Percentiles rank a stretch among this genome's conserved stretches.
These are phyloP conservation scores for Nematostella vectensis DNA, from an alignment of 92 coral and sea anemone genomes.

Conservation along the genomic window DNA sequence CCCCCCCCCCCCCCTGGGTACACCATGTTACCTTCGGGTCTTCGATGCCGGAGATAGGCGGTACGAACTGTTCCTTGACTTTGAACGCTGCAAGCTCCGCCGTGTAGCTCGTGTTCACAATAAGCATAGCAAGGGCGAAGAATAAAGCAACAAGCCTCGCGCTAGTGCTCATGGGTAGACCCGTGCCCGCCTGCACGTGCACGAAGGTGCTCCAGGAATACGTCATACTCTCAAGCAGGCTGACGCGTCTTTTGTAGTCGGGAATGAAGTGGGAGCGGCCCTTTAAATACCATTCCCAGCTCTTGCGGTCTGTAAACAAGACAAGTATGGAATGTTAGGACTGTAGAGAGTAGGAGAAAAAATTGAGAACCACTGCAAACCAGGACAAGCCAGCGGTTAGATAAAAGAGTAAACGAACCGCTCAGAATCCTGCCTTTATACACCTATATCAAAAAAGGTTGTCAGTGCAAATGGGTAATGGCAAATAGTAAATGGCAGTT, in stretches of 20 bases:
- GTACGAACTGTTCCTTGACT: conserved; percentile 54
- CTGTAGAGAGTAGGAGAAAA: too few relatives aligned
- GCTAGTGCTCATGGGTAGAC: conserved; percentile 59
- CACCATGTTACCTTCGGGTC: conserved; percentile 78
- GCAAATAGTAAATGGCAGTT: too few relatives aligned
- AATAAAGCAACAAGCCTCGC: conserved; percentile 58
- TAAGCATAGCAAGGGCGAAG: conserved; percentile 71
- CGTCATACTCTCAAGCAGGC: conserved; percentile 52
- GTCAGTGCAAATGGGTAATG: too few relatives aligned
- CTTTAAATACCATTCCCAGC: conserved; percentile 20
- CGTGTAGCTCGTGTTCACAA: conserved; percentile 68
- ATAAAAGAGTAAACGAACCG: too few relatives aligned
- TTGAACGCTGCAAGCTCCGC: conserved; percentile 79
- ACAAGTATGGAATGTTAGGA: too few relatives aligned
- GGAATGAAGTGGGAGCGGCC: conserved; percentile 2
- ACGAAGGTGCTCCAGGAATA: conserved; percentile 65
- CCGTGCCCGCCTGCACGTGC: conserved; percentile 39
- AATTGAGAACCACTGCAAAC: too few relatives aligned
- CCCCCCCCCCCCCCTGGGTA: too few relatives aligned
- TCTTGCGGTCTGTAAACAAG: not conserved
- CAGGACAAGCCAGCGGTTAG: too few relatives aligned
- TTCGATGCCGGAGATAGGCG: conserved; percentile 56
- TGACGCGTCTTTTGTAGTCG: conserved; percentile 8
- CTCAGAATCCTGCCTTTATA: conserved; percentile 42
- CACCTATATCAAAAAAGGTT: too few relatives aligned